Evolutionary conservation across 2,888 invertebrate species (phyloP).

Genomic region (Chrysolina oricalcia): DNA sequence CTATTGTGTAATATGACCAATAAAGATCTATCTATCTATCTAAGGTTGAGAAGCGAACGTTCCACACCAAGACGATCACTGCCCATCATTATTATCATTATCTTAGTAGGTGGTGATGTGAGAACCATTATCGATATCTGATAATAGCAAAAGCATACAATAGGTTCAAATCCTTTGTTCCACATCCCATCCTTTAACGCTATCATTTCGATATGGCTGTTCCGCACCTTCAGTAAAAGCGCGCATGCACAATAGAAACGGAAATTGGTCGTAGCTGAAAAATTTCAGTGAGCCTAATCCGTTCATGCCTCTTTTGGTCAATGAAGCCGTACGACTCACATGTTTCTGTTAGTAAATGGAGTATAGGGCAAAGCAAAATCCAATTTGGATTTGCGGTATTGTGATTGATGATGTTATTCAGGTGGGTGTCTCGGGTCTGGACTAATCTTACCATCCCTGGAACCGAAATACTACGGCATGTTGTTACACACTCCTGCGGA

Average conservation of each 20-base stretch:
- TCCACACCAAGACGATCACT: too few relatives aligned
- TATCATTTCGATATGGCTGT: background rate
- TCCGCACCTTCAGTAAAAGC: background rate
- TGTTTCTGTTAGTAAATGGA: conserved; percentile 42
- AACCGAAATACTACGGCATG: conserved; percentile 55
- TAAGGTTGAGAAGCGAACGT: too few relatives aligned
- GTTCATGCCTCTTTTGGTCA: conserved; percentile 31
- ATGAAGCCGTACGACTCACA: conserved; percentile 46
- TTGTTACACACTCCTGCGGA: conserved; percentile 50
- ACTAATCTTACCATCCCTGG: conserved; percentile 57
- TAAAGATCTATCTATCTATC: too few relatives aligned
- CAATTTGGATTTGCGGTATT: conserved; percentile 67
- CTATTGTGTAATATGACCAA: too few relatives aligned
- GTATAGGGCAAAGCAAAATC: conserved; percentile 58
- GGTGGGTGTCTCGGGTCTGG: conserved; percentile 60
- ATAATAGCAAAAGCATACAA: background rate
- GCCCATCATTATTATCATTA: too few relatives aligned
- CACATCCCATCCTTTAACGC: background rate
- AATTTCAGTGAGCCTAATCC: conserved; percentile 15
- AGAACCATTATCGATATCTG: too few relatives aligned
- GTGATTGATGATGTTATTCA: conserved; percentile 67
- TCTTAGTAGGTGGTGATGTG: too few relatives aligned
- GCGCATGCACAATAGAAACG: conserved; percentile 4
- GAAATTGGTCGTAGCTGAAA: conserved; percentile 17
- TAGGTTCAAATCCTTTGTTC: background rate